These are phyloP conservation scores for Rhynchotus rufescens DNA, from an alignment of 2,797 vertebrate genomes.

Conservation along the genomic window DNA sequence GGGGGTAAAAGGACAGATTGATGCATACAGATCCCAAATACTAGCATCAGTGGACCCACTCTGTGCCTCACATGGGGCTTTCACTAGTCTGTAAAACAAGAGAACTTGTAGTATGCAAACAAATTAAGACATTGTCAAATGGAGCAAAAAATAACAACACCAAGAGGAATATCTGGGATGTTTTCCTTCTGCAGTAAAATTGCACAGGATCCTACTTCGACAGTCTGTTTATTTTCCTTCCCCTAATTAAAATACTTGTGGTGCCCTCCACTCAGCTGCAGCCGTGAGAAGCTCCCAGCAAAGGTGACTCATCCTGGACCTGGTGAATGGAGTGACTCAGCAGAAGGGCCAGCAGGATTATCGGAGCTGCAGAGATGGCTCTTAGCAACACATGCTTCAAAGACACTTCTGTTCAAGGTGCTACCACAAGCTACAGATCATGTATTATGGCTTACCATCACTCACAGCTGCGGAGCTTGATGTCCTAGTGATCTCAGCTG, in stretches of 20 bases:
- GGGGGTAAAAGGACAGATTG: too few relatives aligned
- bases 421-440: fast-evolving
- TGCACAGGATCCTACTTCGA: not conserved
- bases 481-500: not conserved
- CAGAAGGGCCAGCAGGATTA: not conserved
- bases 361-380: not conserved
- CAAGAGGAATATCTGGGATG: not conserved
- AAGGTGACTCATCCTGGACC: not conserved
- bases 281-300: not conserved
- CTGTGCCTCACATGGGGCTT: not conserved
- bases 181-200: not conserved
- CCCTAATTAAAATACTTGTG: not conserved
- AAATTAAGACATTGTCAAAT: not conserved
- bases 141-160: not conserved
- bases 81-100: not conserved
- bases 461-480: not conserved
- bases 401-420: not conserved
- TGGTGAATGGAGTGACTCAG: not conserved
- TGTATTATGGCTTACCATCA: not conserved
- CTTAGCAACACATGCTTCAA: not conserved
- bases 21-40: not conserved
- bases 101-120: not conserved
- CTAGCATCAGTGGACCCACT: not conserved
- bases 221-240: not conserved
- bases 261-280: not conserved